Base-by-base conservation (phyloP, 2,113 vertebrate genomes). In the Penelope pileata region DNA sequence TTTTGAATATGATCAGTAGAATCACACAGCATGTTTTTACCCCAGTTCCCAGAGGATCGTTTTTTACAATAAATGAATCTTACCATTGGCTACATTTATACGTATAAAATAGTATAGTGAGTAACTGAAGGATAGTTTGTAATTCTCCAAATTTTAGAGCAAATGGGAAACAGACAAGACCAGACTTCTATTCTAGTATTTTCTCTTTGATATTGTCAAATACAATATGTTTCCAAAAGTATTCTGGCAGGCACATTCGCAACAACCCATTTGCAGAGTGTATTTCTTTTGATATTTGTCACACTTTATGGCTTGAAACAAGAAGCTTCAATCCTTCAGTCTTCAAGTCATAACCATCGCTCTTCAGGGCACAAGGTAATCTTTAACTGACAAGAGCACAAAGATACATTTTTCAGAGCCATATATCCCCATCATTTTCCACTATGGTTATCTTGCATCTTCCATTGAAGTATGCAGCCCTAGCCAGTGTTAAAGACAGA, bases 331-430 rank as follows among this genome's bases (percentile, higher is more conserved):
- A 18, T 91, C 75, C 34, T 76, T 94, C 77, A 89, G 87, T n/a
- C 24, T 85, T 94, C 40, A 62, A 85, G 48, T 79, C 66, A 79
- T 92, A 92, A 54, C 50, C 12, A 45, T 83, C 0, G 0, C 27
- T 84, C 53, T 89, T 87, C 45, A 47, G 45, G 48, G 66, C 58
- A 89, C 48, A 67, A 84, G 42, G 70, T 36, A 83, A 79, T 90
- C 54, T 88, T 88, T 80, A 94, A 81, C 34, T 90, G 70, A 38
- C 70, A 95, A 80, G 77, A 73, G 19, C 74, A 76, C 70, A 60
- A 82, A 69, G 40, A 77, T 48, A 12, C 10, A 2, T 76, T 91
- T 78, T 56, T 43, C 58, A 62, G 63, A 53, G 34, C 19, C 40
- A 92, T 24, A 22, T 76, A 73, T 38, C 24, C 85, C 58, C 36